Evolutionary conservation across 2,113 vertebrate species (phyloP).

Genomic region (Bos javanicus): DNA sequence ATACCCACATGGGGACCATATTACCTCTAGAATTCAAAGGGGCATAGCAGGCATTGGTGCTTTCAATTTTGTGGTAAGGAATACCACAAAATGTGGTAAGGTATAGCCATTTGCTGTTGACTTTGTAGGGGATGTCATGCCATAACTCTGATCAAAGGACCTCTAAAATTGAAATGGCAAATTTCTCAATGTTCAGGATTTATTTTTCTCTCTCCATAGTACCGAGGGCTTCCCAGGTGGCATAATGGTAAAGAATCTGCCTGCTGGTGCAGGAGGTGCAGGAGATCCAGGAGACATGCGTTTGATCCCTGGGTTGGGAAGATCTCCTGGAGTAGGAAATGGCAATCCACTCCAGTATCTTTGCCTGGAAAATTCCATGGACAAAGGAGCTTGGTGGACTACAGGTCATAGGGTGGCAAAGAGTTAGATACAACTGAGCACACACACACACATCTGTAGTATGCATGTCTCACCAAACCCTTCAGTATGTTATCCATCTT

Average conservation of each 20-base stretch:
- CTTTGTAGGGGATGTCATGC: background rate
- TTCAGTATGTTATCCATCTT: background rate
- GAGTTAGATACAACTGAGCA: background rate
- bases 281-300: background rate
- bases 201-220: background rate
- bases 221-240: background rate
- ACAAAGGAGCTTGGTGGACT: background rate
- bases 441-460: background rate
- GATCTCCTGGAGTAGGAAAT: background rate
- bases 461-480: background rate
- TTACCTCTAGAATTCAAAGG: background rate
- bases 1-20: background rate
- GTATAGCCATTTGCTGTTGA: background rate
- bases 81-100: background rate
- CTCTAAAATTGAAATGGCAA: background rate
- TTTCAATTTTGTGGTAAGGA: background rate
- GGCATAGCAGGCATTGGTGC: too few species aligned
- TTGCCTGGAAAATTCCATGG: background rate
- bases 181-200: background rate
- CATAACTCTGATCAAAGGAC: background rate
- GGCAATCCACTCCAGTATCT: background rate
- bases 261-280: background rate
- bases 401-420: background rate
- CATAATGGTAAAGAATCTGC: background rate
- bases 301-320: background rate